Base-by-base conservation (phyloP, 2,888 invertebrate genomes). In the Bugula neritina region DNA sequence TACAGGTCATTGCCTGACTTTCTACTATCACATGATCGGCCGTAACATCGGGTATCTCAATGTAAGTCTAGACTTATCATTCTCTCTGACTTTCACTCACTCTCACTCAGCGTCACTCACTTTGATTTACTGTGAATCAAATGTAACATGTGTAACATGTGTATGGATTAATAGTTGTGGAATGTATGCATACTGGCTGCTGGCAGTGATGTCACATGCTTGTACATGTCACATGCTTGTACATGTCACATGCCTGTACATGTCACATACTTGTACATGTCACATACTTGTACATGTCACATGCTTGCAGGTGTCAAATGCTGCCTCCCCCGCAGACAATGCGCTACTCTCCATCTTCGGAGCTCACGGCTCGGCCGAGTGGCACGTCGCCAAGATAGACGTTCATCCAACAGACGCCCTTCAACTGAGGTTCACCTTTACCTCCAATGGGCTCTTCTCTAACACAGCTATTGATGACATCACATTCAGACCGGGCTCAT, bases 1-100 rank as follows among this genome's bases (percentile, higher is more conserved):
- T 29, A 31, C 27, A 3, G 29, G 3, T 29, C 63, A 70, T 23
- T 70, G 70, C 29, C 70, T 70, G 3, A 29, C 52, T 5, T 70
- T 70, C 25, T 70, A 35, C 70, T 70, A 70, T 25, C 31, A 54
- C 52, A 70, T 70, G 70, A 43, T 10, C 29, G 70, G 70, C 35
- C 27, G 23, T 23, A 54, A 70, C 52, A 54, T 70, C 52, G 70
- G 70, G 35, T 10, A 10, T 3, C 70, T 70, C 34, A 63, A 63
- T 31, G 63, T 63, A 29, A 63, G 63, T 17, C 43, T 43, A 43
- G 10, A 43, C 43, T 10, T 43, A 43, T 17, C 17, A 5, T 43
- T 5, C 43, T 43, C 17, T 43, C 43, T n/a, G n/a, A n/a, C n/a
- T n/a, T n/a, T n/a, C n/a, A n/a, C n/a, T n/a, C n/a, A n/a, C n/a